Evolutionary conservation across 2,888 invertebrate species (phyloP), one percentile per base, ranked within the genome.

Genomic region (Alentia gelatinosa): DNA sequence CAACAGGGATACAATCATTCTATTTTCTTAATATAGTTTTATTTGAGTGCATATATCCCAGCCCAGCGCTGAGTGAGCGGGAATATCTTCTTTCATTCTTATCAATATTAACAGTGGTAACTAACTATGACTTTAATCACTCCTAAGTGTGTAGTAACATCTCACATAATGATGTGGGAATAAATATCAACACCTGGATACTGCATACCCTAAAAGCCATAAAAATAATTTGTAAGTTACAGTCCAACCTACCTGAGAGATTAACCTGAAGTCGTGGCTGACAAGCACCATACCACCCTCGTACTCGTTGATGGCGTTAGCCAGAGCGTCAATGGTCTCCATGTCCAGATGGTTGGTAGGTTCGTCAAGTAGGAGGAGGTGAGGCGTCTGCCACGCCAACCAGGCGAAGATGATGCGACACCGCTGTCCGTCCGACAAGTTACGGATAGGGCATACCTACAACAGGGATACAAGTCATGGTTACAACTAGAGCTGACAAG

Each of bases 251-350:
- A 99, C 99, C 97, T 99, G 99, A 96, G 98, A 98, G 93, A 99
- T 99, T 90, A 99, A 97, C 96, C 99, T 97, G 97, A 99, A 99
- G 97, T 99, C 99, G 98, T 99, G 99, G 96, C 99, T 99, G 94
- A 99, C 99, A 37, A 99, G 97, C 93, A 99, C 98, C 98, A 99
- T 98, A 93, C 99, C 99, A 79, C 99, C 99, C n/a, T 99, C 98
- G 96, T 99, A 99, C 95, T 99, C 98, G 96, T 98, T 99, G 94
- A 99, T 98, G 39, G 99, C 99, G 94, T 99, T 99, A 0, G 98
- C 99, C 91, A 99, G 97, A 0, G 99, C 98, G 96, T 99, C 99
- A 93, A 99, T 99, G 0, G 99, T 99, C 93, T 96, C 96, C 74
- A 96, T 96, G 92, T 96, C 96, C 92, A 96, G 93, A 92, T 96